phyloP scores from a whole-genome alignment of 2,888 invertebrate species.

The Nebria brevicollis region DNA sequence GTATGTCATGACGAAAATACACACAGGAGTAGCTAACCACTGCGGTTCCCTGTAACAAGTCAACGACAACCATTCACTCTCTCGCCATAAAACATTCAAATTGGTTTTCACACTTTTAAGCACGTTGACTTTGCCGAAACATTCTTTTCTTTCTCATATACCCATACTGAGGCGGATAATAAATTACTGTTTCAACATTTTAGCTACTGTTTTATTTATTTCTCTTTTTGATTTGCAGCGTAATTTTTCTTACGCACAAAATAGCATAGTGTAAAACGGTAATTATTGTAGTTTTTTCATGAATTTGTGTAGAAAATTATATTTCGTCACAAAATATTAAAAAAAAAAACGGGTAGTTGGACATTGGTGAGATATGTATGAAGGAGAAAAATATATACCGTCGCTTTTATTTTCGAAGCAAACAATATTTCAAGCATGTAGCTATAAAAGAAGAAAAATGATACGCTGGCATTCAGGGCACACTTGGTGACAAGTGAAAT shows the following conservation, averaged over 20 bases:
- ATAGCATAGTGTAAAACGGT: too few relatives aligned
- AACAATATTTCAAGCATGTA: slow-evolving; percentile 1
- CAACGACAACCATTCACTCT: neutral
- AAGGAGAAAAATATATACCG: neutral
- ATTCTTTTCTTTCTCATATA: neutral
- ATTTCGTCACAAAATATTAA: too few relatives aligned
- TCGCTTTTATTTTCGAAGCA: neutral
- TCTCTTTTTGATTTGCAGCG: neutral
- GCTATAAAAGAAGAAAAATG: slow-evolving; percentile 1
- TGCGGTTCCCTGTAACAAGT: neutral
- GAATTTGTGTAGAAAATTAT: too few relatives aligned
- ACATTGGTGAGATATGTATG: neutral
- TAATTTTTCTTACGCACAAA: neutral
- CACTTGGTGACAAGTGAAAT: slow-evolving; percentile 1
- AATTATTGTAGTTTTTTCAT: too few relatives aligned
- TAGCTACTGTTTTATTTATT: neutral
- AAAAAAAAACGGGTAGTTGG: too few relatives aligned
- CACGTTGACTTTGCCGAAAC: neutral
- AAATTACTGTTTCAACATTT: neutral
- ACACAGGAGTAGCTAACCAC: neutral
- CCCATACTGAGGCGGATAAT: neutral
- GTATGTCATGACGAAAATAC: neutral
- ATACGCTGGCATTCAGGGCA: neutral
- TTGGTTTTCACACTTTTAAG: neutral
- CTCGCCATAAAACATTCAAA: neutral